Conservation (phyloP, 1,140 invertebrate genomes). For the Drosophila sucinea region DNA sequence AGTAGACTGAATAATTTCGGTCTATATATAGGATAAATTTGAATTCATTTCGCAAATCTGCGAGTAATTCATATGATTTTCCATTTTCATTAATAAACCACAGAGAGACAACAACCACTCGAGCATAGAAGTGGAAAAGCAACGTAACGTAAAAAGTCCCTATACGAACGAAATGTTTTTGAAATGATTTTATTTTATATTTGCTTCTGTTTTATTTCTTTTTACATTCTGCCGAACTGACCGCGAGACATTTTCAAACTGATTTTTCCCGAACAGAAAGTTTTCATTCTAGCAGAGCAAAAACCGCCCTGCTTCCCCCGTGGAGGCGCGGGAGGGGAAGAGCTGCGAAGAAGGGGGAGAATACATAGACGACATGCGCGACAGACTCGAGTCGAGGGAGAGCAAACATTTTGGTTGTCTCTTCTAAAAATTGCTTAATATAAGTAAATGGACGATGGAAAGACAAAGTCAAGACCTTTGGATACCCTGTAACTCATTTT, state of each 20-base stretch:
- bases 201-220: slow-evolving; percentile 2
- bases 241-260: slow-evolving; percentile 79
- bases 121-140: not conserved
- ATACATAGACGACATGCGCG: slow-evolving; percentile 47
- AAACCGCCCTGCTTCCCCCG: slow-evolving; percentile 13
- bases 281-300: slow-evolving; percentile 24
- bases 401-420: slow-evolving; percentile 64
- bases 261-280: slow-evolving; percentile 51
- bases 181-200: not conserved
- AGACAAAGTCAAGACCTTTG: slow-evolving; percentile 26
- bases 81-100: slow-evolving; percentile 3
- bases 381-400: slow-evolving; percentile 55
- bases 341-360: slow-evolving; percentile 6
- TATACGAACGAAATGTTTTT: not conserved
- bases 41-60: not conserved
- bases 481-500: not conserved
- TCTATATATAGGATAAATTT: slow-evolving; percentile 2
- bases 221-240: slow-evolving; percentile 51
- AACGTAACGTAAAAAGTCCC: not conserved
- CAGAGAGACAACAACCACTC: not conserved
- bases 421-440: slow-evolving; percentile 64
- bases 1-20: not conserved
- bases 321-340: not conserved
- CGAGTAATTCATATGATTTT: slow-evolving; percentile 2
- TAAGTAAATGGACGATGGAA: slow-evolving; percentile 60